phyloP scores from a whole-genome alignment of 1,140 invertebrate species.

The Orchesella cincta region DNA sequence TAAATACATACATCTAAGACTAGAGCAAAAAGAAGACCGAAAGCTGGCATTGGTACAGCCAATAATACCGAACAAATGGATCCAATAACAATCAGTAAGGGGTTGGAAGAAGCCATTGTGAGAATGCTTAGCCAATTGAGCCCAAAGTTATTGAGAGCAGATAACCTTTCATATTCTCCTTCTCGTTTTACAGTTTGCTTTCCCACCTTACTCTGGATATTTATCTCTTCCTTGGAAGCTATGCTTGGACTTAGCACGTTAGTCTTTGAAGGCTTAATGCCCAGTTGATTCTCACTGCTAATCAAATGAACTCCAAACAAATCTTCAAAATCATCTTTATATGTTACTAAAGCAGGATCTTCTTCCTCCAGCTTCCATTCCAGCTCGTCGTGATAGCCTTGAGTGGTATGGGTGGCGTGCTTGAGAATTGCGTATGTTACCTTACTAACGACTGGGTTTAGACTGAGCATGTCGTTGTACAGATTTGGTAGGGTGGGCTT shows the following conservation, averaged over 20 bases:
- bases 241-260: too few relatives aligned
- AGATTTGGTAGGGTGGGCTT: slow-evolving; percentile 21
- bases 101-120: background rate
- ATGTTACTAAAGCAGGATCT: too few relatives aligned
- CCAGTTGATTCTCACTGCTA: too few relatives aligned
- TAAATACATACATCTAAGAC: too few relatives aligned
- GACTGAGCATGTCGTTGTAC: background rate
- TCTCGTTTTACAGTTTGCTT: too few relatives aligned
- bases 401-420: background rate
- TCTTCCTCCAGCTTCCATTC: background rate
- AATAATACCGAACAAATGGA: background rate
- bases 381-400: background rate
- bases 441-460: slow-evolving; percentile 19
- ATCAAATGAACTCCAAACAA: too few relatives aligned
- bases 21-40: background rate
- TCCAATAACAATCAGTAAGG: background rate
- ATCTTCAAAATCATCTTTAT: too few relatives aligned
- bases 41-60: background rate
- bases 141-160: background rate
- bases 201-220: too few relatives aligned
- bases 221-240: too few relatives aligned
- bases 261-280: too few relatives aligned
- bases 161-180: background rate
- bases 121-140: background rate
- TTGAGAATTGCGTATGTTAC: background rate